A percentile compares a stretch with the other conserved stretches of the same genome.
Evolutionary conservation across 2,888 invertebrate species (phyloP).

Genomic region (Dinocampus coccinellae): DNA sequence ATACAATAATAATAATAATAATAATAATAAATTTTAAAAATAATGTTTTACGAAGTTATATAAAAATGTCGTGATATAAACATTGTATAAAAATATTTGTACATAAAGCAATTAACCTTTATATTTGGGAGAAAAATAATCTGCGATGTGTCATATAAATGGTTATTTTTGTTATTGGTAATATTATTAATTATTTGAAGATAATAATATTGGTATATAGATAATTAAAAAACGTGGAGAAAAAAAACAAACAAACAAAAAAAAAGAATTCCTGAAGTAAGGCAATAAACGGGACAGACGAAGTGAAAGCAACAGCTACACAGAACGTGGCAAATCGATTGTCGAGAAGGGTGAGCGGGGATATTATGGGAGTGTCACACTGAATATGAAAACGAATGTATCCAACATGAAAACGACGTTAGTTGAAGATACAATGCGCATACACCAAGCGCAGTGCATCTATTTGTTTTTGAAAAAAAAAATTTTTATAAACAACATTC

Average conservation of each 20-base stretch:
- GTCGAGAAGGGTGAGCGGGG: neutral
- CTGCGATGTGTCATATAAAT: neutral
- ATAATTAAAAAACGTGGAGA: neutral
- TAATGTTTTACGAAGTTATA: too few species aligned
- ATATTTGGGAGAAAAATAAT: neutral
- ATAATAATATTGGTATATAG: neutral
- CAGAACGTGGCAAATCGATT: conserved; percentile 31
- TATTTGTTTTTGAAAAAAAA: neutral
- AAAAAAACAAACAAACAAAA: neutral
- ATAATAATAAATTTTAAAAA: neutral
- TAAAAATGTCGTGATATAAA: neutral
- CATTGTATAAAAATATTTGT: neutral
- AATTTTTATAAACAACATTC: neutral
- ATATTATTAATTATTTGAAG: neutral
- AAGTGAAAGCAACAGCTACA: conserved; percentile 32
- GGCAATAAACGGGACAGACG: neutral
- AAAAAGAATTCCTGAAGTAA: neutral
- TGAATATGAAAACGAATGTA: neutral
- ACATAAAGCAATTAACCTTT: neutral
- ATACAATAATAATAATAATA: neutral
- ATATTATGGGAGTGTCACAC: too few species aligned
- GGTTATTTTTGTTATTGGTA: neutral
- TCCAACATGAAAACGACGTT: neutral
- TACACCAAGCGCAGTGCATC: neutral
- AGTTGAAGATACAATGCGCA: neutral